Base-by-base conservation (phyloP, 2,888 invertebrate genomes). In the Apamea sordens region DNA sequence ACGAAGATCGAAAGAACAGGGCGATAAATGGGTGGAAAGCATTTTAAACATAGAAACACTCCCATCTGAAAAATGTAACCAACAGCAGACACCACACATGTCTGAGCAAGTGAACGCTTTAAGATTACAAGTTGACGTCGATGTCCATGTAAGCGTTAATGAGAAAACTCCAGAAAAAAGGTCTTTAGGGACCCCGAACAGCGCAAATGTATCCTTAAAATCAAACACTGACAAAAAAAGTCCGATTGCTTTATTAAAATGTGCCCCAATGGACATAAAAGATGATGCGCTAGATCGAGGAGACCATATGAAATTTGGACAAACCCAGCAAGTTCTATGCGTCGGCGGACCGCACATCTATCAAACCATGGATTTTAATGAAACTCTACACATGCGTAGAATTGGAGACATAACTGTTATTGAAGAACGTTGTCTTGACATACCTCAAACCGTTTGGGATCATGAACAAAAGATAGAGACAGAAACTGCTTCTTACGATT, bases 401-500 rank as follows among this genome's bases (percentile, higher is more conserved):
- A 0, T 41, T 41, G 80, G 79, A 53, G 18, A 68, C 11, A 0
- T 65, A 44, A 15, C 56, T 1, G 1, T 71, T 21, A 0, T 53
- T 44, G 91, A 91, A 13, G 90, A 93, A 59, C 92, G 92, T 0
- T 86, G 91, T 36, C 88, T 92, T 78, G 92, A 91, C 63, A 83
- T 92, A 0, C 88, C 92, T 44, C 89, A 86, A 32, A 88, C 89
- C 71, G 83, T 88, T 65, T 95, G 93, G 93, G 93, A 94, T 15
- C 79, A 77, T 8, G 91, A 92, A 65, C 86, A 90, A 61, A 88
- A 50, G 8, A 4, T 73, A 1, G 88, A 90, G 70, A 76, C 79
- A 53, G 81, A 88, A 81, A 90, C 88, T 13, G 80, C 50, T 24
- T 77, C 69, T 47, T 87, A 88, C 70, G 82, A 90, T 72, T 88